These are phyloP conservation scores for Drosophila kepulauana DNA, from an alignment of 1,140 invertebrate species.

Conservation along the genomic window DNA sequence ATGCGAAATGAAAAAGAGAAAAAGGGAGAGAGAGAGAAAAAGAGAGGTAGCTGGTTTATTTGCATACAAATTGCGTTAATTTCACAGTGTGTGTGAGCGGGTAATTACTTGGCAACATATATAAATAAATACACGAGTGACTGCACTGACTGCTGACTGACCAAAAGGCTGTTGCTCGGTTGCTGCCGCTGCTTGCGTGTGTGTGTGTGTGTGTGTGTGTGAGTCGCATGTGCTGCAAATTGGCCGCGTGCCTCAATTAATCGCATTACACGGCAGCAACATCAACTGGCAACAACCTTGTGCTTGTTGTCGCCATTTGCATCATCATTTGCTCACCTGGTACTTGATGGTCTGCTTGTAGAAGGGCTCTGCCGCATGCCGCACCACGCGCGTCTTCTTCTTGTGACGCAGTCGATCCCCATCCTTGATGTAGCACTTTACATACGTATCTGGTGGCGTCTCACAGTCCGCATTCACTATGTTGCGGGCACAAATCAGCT, in stretches of 20 bases:
- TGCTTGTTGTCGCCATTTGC: conserved; percentile 22
- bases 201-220: too few species aligned
- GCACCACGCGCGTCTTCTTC: conserved; percentile 93
- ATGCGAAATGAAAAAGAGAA: neutral
- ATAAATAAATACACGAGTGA: conserved; percentile 47
- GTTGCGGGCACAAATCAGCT: conserved; percentile 86
- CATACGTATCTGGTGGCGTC: conserved; percentile 92
- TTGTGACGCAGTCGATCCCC: conserved; percentile 95
- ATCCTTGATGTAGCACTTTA: conserved; percentile 96
- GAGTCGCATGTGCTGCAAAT: conserved; percentile 2
- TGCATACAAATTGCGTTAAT: conserved; percentile 69
- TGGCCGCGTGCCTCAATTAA: conserved; percentile 52
- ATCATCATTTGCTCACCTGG: conserved; percentile 85
- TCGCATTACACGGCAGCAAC: conserved; percentile 64
- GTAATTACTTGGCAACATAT: conserved; percentile 61
- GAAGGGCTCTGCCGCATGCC: conserved; percentile 92
- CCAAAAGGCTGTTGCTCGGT: neutral
- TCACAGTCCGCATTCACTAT: conserved; percentile 85
- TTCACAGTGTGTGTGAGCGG: conserved; percentile 24
- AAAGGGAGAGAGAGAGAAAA: neutral
- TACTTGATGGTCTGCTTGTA: conserved; percentile 96
- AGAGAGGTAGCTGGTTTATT: conserved; percentile 32
- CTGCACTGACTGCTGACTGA: conserved; percentile 11
- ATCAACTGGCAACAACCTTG: conserved; percentile 25
- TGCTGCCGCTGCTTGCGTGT: neutral